Percentiles rank a stretch among this genome's conserved stretches.
phyloP scores from a whole-genome alignment of 2,888 invertebrate species.

The Smittia aterrima region DNA sequence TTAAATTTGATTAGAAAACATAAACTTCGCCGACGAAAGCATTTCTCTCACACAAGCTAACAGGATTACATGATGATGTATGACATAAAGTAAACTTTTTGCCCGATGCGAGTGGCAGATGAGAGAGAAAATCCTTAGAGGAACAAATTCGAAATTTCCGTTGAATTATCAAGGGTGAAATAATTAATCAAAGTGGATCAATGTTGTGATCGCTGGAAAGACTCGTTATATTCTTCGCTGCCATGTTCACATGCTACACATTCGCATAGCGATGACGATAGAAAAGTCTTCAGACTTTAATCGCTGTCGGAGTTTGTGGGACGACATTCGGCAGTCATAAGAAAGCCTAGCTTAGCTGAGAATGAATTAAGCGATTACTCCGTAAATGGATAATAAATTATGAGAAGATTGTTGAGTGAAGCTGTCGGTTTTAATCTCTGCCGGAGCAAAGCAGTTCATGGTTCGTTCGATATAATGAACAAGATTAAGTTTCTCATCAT shows the following conservation, averaged over 20 bases:
- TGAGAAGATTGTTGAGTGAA: no score
- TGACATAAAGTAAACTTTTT: neutral
- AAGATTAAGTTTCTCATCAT: no score
- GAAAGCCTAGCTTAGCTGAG: neutral
- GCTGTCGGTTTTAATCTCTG: no score
- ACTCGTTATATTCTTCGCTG: neutral
- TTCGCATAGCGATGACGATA: neutral
- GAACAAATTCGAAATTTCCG: neutral
- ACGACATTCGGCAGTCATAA: no score
- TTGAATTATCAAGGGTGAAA: slow-evolving; percentile 20
- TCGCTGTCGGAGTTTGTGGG: no score
- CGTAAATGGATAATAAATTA: no score
- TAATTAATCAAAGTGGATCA: slow-evolving; percentile 39
- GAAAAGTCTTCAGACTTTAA: neutral
- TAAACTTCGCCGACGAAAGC: no score
- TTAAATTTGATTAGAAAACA: no score
- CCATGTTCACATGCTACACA: neutral
- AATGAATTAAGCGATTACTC: neutral
- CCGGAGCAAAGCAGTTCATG: no score
- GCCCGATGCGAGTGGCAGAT: neutral
- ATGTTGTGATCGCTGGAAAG: neutral
- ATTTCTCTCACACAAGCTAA: neutral
- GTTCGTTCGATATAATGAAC: no score
- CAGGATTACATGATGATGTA: slow-evolving; percentile 3
- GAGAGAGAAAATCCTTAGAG: neutral